Evolutionary conservation across 2,113 vertebrate species (phyloP), one percentile per base, ranked within the genome.

Genomic region (Podarcis muralis): DNA sequence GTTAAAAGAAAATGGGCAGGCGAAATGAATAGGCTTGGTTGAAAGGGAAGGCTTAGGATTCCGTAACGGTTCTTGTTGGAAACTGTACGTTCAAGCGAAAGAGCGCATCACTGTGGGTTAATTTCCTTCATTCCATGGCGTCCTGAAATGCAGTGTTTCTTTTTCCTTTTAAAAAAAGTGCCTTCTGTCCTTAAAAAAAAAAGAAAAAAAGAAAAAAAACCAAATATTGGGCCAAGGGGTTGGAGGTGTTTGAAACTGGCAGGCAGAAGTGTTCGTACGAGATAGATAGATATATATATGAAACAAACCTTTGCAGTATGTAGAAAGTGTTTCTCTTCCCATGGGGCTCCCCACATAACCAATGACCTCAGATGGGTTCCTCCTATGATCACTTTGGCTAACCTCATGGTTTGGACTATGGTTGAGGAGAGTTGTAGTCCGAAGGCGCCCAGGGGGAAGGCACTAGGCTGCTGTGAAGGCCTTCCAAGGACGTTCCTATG

Each of bases 211-310:
- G 2, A 3, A 53, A 53, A 77, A 95, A 95, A 97, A 97, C 96
- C 97, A 97, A 97, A 97, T 97, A 96, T 59, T 95, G 90, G 35
- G 59, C 59, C 59, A 62, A 16, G 72, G n/a, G 71, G 3, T 22
- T n/a, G 32, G 35, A 74, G 62, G 87, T 92, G 92, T 93, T 92
- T 96, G 96, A 92, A 95, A 94, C 94, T 92, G 94, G 93, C 93
- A 95, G 96, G 96, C 96, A 97, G 96, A 96, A 97, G 96, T 95
- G 94, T 96, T 95, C 96, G 95, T 95, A 92, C 93, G 93, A 48
- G 90, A 87, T 83, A 88, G 95, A 93, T 35, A 59, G 22, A 32
- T n/a, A 48, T 43, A 25, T 40, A 74, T 22, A 91, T 93, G 82
- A 91, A 93, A 93, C 90, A 86, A 66, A 91, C 35, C 80, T 86